phyloP scores from a whole-genome alignment of 2,888 invertebrate species.

The Helleia helle region DNA sequence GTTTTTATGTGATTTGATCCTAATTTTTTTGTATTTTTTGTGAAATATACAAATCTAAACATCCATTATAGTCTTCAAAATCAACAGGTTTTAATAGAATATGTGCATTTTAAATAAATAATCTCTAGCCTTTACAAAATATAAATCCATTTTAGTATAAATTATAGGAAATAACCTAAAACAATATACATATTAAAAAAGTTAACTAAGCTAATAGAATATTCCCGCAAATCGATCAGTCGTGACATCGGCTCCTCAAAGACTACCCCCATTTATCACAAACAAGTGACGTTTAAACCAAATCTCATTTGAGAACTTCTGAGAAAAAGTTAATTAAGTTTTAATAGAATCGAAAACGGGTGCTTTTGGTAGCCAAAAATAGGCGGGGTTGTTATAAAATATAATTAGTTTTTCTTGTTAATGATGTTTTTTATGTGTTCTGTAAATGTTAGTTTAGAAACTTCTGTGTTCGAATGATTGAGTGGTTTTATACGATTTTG shows the following conservation, averaged over 20 bases:
- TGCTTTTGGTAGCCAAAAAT: constrained; percentile 72
- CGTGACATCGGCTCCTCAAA: not conserved
- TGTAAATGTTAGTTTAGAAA: constrained; percentile 45
- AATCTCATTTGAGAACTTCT: constrained; percentile 53
- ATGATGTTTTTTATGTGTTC: constrained; percentile 45
- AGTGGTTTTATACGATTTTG: constrained; percentile 24
- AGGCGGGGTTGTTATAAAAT: constrained; percentile 71
- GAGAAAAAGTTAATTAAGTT: constrained; percentile 72
- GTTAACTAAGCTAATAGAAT: constrained; percentile 3
- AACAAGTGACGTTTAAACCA: constrained; percentile 66
- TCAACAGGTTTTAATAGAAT: too few relatives aligned
- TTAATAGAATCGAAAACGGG: constrained; percentile 71
- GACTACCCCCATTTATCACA: constrained; percentile 57
- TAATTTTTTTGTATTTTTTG: too few relatives aligned
- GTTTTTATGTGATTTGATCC: too few relatives aligned
- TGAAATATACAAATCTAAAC: too few relatives aligned
- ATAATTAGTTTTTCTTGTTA: constrained; percentile 68
- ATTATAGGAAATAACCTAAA: too few relatives aligned
- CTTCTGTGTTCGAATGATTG: constrained; percentile 19
- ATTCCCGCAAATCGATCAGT: constrained; percentile 29
- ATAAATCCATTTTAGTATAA: too few relatives aligned
- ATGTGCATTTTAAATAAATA: too few relatives aligned
- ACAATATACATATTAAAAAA: not conserved
- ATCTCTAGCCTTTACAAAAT: too few relatives aligned
- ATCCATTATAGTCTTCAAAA: too few relatives aligned